These are phyloP conservation scores for Calidris pugnax DNA, from an alignment of 2,113 vertebrate species.

Conservation along the genomic window DNA sequence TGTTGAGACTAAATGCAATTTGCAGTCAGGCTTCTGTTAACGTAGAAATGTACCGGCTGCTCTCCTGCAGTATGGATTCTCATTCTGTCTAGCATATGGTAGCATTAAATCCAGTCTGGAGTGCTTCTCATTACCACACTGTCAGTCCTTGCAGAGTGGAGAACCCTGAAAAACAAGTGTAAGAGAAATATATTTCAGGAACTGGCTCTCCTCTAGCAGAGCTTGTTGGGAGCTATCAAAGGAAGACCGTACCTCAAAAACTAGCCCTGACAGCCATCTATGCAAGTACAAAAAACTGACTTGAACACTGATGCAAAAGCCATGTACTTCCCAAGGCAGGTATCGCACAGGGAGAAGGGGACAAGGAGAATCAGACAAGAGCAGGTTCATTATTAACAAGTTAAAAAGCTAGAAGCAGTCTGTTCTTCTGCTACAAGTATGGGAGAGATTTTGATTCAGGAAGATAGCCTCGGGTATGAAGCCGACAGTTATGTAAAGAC, in stretches of 20 bases:
- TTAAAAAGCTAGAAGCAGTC: slow-evolving; percentile 23
- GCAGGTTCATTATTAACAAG: slow-evolving; percentile 16
- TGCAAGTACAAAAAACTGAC: slow-evolving; percentile 16
- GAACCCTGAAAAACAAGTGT: slow-evolving; percentile 75
- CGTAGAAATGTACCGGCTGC: slow-evolving; percentile 77
- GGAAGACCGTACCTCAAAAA: slow-evolving; percentile 66
- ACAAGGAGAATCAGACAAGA: not conserved
- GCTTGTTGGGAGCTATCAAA: slow-evolving; percentile 67
- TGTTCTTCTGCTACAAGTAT: not conserved
- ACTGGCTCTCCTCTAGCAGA: slow-evolving; percentile 59
- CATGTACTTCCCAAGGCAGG: slow-evolving; percentile 6
- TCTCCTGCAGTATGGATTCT: slow-evolving; percentile 77
- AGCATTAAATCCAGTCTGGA: slow-evolving; percentile 79
- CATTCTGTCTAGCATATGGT: slow-evolving; percentile 82
- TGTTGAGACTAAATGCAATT: slow-evolving; percentile 80
- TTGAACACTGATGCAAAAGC: slow-evolving; percentile 49
- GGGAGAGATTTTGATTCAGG: not conserved
- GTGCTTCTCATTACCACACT: slow-evolving; percentile 72
- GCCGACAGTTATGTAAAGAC: not conserved
- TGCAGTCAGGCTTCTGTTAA: slow-evolving; percentile 79
- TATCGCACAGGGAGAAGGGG: slow-evolving; percentile 21
- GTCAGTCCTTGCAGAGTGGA: slow-evolving; percentile 70
- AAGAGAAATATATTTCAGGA: slow-evolving; percentile 72
- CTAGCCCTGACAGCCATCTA: slow-evolving; percentile 61
- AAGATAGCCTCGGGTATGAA: not conserved